Percentiles rank a stretch among this genome's conserved stretches.
These are phyloP conservation scores for Drosophila phalerata DNA, from an alignment of 2,888 invertebrate genomes.

Conservation along the genomic window DNA sequence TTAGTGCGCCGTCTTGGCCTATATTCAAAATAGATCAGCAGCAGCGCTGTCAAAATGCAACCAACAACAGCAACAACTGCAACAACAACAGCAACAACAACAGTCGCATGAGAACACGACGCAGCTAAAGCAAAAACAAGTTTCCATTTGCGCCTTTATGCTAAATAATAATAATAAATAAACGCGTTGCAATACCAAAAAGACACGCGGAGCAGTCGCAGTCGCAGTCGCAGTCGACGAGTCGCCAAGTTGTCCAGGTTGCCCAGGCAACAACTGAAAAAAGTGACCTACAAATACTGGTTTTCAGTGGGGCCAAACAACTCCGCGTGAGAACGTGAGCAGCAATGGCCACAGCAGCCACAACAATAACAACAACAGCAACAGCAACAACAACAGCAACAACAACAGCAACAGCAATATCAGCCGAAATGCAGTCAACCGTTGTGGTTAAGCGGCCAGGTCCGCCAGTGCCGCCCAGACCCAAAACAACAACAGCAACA, in stretches of 20 bases:
- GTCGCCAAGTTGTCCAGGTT: slow-evolving; percentile 33
- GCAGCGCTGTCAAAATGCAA: slow-evolving; percentile 57
- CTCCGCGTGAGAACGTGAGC: slow-evolving; percentile 70
- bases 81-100: slow-evolving; percentile 15
- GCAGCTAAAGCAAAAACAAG: slow-evolving; percentile 56
- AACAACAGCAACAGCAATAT: slow-evolving; percentile 44
- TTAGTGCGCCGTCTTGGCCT: slow-evolving; percentile 76
- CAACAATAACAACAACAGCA: slow-evolving; percentile 51
- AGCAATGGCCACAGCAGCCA: slow-evolving; percentile 61
- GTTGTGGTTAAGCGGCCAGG: slow-evolving; percentile 87
- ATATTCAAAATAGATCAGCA: slow-evolving; percentile 82
- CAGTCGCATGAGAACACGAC: slow-evolving; percentile 62
- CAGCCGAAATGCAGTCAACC: slow-evolving; percentile 81
- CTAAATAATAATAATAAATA: slow-evolving; percentile 78
- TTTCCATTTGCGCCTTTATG: slow-evolving; percentile 74
- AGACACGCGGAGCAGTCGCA: slow-evolving; percentile 40
- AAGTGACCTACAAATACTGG: slow-evolving; percentile 85
- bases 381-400: slow-evolving; percentile 45
- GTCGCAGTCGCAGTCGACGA: slow-evolving; percentile 34
- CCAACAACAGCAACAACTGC: slow-evolving; percentile 30
- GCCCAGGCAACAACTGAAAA: slow-evolving; percentile 43
- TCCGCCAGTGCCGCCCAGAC: slow-evolving; percentile 93
- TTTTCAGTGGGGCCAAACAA: slow-evolving; percentile 63
- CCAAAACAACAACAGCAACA: slow-evolving; percentile 85
- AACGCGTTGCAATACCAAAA: slow-evolving; percentile 68